These are phyloP conservation scores for Drosophila cardini DNA, from an alignment of 1,140 invertebrate genomes.

Conservation along the genomic window DNA sequence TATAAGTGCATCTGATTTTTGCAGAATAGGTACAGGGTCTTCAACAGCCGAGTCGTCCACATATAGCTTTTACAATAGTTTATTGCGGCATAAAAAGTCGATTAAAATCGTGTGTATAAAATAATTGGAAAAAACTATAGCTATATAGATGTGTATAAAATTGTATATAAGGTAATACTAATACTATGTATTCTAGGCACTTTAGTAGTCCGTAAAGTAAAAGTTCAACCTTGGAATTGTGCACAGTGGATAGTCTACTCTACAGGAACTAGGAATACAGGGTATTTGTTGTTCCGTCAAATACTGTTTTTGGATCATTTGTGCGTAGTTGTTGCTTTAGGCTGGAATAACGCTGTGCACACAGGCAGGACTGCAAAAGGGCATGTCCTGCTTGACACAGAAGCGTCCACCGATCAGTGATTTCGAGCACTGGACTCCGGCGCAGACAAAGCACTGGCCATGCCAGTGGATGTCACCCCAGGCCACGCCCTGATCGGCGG, in stretches of 20 bases:
- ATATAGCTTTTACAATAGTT: constrained; percentile 50
- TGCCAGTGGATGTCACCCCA: constrained; percentile 92
- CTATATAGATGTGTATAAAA: constrained; percentile 2
- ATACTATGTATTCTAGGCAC: constrained; percentile 22
- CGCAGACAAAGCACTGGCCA: constrained; percentile 90
- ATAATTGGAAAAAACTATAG: constrained; percentile 2
- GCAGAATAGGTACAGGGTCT: no score
- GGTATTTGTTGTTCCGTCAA: background rate
- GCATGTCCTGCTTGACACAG: constrained; percentile 89
- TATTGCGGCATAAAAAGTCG: constrained; percentile 51
- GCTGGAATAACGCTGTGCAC: constrained; percentile 84
- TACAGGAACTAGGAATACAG: background rate
- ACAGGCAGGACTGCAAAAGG: constrained; percentile 88
- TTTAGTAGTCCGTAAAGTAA: constrained; percentile 3
- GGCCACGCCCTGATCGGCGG: constrained; percentile 91
- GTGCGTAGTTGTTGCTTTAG: constrained; percentile 42
- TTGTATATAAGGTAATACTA: constrained; percentile 8
- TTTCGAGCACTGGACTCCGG: constrained; percentile 90
- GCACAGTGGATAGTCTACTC: constrained; percentile 12
- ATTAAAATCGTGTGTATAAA: constrained; percentile 30
- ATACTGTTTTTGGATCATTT: constrained; percentile 9
- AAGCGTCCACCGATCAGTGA: constrained; percentile 89
- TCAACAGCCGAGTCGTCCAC: no score
- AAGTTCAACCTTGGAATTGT: constrained; percentile 31
- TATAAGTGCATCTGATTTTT: no score